Evolutionary conservation across 2,113 vertebrate genomes (phyloP), one percentile per base, ranked within the genome.

Genomic region (Pyxicephalus adspersus): DNA sequence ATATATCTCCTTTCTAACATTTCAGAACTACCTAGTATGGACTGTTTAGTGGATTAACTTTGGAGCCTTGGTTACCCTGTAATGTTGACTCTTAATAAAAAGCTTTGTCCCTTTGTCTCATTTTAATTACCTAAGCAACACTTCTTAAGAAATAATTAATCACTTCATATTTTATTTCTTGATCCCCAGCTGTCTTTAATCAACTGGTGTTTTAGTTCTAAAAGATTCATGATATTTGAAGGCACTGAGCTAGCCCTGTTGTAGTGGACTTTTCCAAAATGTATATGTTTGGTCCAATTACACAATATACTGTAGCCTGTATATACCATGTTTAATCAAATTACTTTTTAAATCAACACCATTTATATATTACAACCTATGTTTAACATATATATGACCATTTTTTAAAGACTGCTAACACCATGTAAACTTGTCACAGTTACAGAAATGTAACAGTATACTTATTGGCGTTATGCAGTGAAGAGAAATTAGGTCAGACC

Each of bases 171-270:
- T 73, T 74, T 38, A 74, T 71, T 64, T 71, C 80, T 75, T 75
- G 71, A 74, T 82, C 71, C 70, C 45, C 71, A 75, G 71, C 61
- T 82, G 80, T 74, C 80, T 74, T 82, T 18, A 81, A 81, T 81
- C 50, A 81, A 58, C 51, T 34, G n/a, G 51, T 75, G 20, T 5
- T 74, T 74, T 38, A 45, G 28, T 22, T 51, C 34, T 38, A 7
- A 9, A 38, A 38, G 38, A 22, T 73, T 64, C 66, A 63, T 57
- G 22, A 71, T 8, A 2, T 63, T 80, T 31, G 51, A 28, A 75
- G 25, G 23, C 31, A 29, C 71, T 51, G 25, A 29, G 23, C 22
- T n/a, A 18, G 22, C 17, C 31, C 26, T n/a, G n/a, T n/a, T n/a
- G n/a, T n/a, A n/a, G n/a, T n/a, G n/a, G n/a, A n/a, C n/a, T n/a